phyloP scores from a whole-genome alignment of 2,797 vertebrate species.

The Hypotaenidia okinawae region DNA sequence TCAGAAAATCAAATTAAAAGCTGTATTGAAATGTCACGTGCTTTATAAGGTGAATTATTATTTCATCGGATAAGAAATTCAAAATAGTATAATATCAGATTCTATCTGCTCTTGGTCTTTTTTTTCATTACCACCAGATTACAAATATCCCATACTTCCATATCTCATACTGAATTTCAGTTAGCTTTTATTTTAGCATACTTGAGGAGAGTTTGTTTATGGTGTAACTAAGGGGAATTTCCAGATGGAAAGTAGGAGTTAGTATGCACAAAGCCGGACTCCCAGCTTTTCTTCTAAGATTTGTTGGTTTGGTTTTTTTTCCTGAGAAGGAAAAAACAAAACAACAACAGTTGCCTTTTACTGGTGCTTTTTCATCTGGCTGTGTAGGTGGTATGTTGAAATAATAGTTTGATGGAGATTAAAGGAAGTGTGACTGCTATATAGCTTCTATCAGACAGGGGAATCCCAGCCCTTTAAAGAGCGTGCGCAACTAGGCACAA shows the following conservation, averaged over 20 bases:
- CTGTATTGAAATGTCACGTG: neutral
- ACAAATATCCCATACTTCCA: neutral
- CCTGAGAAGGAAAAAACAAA: conserved; percentile 29
- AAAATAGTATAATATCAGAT: conserved; percentile 7
- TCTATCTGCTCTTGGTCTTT: neutral
- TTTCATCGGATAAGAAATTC: conserved; percentile 14
- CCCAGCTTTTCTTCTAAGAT: conserved; percentile 33
- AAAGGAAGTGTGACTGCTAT: conserved; percentile 24
- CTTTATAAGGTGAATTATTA: neutral
- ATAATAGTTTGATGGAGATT: conserved; percentile 40
- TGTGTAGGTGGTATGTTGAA: conserved; percentile 41
- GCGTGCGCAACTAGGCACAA: neutral
- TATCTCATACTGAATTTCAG: conserved; percentile 15
- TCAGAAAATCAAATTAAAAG: conserved; percentile 12
- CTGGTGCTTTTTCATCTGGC: conserved; percentile 48
- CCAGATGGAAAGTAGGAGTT: conserved; percentile 48
- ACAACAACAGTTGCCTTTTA: conserved; percentile 11
- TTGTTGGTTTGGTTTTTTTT: neutral
- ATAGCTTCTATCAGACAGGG: conserved; percentile 32
- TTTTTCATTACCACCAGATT: neutral
- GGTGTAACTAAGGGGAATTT: conserved; percentile 51
- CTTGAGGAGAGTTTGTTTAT: conserved; percentile 40
- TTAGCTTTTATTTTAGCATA: conserved; percentile 23
- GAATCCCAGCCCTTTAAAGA: conserved; percentile 53
- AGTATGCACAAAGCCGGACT: neutral